Conservation (phyloP, 2,113 vertebrate species). For the Acrocephalus kingi region DNA sequence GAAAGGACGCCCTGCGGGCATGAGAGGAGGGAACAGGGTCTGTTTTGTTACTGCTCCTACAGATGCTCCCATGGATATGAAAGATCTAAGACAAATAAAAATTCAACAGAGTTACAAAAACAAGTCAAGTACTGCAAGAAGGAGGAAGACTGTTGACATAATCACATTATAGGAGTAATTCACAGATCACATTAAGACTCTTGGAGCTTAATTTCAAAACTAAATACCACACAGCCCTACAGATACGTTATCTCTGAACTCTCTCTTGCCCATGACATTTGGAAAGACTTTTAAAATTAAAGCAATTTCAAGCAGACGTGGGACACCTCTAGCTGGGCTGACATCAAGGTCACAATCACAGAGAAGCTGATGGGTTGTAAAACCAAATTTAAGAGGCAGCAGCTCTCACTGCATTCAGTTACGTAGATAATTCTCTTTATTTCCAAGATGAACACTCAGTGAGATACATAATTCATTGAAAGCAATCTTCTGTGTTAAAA, state of each 20-base stretch:
- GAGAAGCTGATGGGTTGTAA: neutral
- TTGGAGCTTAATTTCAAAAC: neutral
- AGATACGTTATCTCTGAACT: neutral
- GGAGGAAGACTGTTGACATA: neutral
- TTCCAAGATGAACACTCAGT: neutral
- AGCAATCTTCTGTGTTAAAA: neutral
- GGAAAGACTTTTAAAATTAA: neutral
- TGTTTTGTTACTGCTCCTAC: slow-evolving; percentile 76
- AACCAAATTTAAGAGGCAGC: neutral
- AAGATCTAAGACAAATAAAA: slow-evolving; percentile 74
- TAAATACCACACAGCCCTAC: neutral
- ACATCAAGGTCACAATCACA: neutral
- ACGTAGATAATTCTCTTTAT: neutral
- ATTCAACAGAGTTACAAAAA: neutral
- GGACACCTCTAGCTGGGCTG: neutral
- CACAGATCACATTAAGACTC: neutral
- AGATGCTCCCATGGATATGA: slow-evolving; percentile 70
- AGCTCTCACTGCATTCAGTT: neutral
- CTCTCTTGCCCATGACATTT: neutral
- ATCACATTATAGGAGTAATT: neutral
- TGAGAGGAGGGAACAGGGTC: slow-evolving; percentile 74
- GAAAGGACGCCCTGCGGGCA: slow-evolving; percentile 73
- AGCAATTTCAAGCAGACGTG: neutral
- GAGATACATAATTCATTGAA: neutral
- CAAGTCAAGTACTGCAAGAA: neutral